phyloP scores from a whole-genome alignment of 2,888 invertebrate genomes.

The Amphimallon solstitiale region DNA sequence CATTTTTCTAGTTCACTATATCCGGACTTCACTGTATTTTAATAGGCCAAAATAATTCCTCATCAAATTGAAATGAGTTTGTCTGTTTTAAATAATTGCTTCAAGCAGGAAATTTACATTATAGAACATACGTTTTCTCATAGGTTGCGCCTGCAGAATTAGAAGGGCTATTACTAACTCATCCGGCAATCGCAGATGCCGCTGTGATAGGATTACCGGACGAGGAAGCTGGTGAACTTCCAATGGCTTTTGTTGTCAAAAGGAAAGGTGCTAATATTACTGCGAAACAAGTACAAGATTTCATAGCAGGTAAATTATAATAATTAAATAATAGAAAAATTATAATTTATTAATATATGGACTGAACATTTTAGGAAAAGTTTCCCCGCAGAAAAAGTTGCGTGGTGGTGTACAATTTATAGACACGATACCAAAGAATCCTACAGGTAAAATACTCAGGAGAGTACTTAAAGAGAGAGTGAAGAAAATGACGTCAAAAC shows the following conservation, averaged over 20 bases:
- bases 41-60: too few relatives aligned
- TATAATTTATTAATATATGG: neutral
- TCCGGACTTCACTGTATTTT: too few relatives aligned
- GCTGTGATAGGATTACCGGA: conserved; percentile 75
- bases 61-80: too few relatives aligned
- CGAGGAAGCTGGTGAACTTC: conserved; percentile 78
- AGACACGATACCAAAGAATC: conserved; percentile 73
- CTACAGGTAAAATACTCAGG: conserved; percentile 76
- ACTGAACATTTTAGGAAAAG: conserved; percentile 50
- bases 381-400: conserved; percentile 72
- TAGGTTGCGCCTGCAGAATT: conserved; percentile 67
- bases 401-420: conserved; percentile 75
- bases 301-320: conserved; percentile 61
- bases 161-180: conserved; percentile 68
- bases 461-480: conserved; percentile 67
- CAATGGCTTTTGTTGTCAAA: conserved; percentile 79
- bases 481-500: conserved; percentile 56
- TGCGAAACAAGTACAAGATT: conserved; percentile 59
- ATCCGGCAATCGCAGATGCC: conserved; percentile 67
- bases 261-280: conserved; percentile 66
- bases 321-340: neutral
- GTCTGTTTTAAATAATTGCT: neutral
- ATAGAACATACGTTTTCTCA: neutral
- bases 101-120: neutral
- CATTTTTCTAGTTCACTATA: too few relatives aligned